Base-by-base conservation (phyloP, 2,113 vertebrate species). In the Salminus brasiliensis region DNA sequence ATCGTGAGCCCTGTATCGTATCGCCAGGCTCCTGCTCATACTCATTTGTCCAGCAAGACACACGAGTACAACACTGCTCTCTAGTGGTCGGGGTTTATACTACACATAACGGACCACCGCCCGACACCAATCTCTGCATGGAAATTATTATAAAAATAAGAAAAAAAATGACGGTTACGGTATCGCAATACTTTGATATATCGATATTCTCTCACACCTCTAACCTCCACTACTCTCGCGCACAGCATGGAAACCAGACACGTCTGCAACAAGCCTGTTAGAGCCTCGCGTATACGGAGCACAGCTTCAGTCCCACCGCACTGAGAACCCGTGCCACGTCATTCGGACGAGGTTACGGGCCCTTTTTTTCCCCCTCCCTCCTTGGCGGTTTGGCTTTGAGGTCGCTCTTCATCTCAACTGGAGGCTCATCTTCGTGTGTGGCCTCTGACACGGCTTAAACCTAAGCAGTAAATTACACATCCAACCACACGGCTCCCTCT, bases 351-450 rank as follows among this genome's bases (percentile, higher is more conserved):
- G 52, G 52, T 55, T 55, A 55, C 1, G 21, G 49, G 3, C 71
- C 70, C 53, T 79, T 63, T 72, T 67, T 27, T 57, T 80, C 76
- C 83, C 36, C 29, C n/a, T n/a, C 27, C 23, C 25, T 25, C 9
- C 25, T 59, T 25, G n/a, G n/a, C n/a, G n/a, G 15, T 13, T 16
- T 41, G 25, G 72, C 36, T 62, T 63, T 65, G 25, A 30, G 25
- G 21, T 81, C 43, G 16, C 15, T 36, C 32, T 15, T 63, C 60
- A 63, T 63, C 32, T 25, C 2, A 34, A 34, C 30, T 34, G 60
- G n/a, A 55, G 52, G 52, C n/a, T 29, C 30, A 2, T 60, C 30
- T 63, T 34, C 32, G 32, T 63, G 60, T 63, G 60, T 63, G 29
- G 60, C 60, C 8, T 29, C 52, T 30, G 59, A 30, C 30, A 8